Percentiles rank a stretch among this genome's conserved stretches.
phyloP scores from a whole-genome alignment of 2,797 vertebrate genomes.

The Cirrhinus mrigala region DNA sequence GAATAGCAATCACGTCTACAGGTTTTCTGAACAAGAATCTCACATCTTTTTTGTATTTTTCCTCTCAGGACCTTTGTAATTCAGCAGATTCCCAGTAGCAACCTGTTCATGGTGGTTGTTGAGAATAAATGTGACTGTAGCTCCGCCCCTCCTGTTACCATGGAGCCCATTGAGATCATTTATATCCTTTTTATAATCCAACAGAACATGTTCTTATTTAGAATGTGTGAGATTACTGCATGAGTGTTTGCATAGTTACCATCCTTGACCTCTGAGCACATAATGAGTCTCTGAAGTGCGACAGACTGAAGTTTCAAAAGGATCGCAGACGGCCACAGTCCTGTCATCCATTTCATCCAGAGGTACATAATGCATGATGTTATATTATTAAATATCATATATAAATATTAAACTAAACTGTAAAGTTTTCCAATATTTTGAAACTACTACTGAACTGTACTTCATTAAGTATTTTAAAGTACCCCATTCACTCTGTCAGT shows the following conservation, averaged over 20 bases:
- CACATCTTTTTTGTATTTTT: slow-evolving; percentile 18
- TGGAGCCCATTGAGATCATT: slow-evolving; percentile 97
- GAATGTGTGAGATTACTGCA: not conserved
- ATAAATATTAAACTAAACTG: not conserved
- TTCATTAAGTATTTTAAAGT: not conserved
- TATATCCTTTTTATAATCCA: slow-evolving; percentile 90
- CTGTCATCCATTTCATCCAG: slow-evolving; percentile 96
- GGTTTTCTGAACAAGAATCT: not conserved
- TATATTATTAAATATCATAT: not conserved
- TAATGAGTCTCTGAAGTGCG: slow-evolving; percentile 98
- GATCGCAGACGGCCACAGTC: slow-evolving; percentile 94
- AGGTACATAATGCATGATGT: slow-evolving; percentile 76
- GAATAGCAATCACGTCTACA: not conserved
- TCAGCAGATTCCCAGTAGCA: slow-evolving; percentile 99
- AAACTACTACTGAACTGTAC: not conserved
- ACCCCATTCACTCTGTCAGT: not conserved
- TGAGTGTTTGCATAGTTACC: not conserved
- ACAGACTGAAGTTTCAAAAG: slow-evolving; percentile 97
- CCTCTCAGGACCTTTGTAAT: slow-evolving; percentile 94
- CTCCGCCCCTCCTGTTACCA: slow-evolving; percentile 87
- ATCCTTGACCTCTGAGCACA: slow-evolving; percentile 85
- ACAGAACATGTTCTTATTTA: not conserved
- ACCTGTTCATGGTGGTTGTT: slow-evolving; percentile 99
- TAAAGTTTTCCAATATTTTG: not conserved
- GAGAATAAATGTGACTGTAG: slow-evolving; percentile 95